Base-by-base conservation (phyloP, 2,797 vertebrate genomes). In the Xenops minutus region DNA sequence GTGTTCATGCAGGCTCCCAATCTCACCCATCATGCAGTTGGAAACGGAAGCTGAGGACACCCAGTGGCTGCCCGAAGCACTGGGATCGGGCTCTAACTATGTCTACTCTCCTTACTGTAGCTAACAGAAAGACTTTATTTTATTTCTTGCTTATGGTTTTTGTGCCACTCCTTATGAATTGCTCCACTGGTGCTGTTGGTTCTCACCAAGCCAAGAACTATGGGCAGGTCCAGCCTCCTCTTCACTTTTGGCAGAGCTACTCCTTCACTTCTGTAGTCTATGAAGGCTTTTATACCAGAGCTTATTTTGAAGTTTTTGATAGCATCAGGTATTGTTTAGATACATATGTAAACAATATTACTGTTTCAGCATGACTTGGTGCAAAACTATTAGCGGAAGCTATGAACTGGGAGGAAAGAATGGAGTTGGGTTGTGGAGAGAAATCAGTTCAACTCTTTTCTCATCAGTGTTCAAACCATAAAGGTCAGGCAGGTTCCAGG, bases 51-150 rank as follows among this genome's bases (percentile, higher is more conserved):
- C 30, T 64, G 67, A 55, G 68, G 41, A 59, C 26, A 56, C 9
- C 21, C 49, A 69, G 41, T 6, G 1, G 8, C 39, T 39, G 16
- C 27, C 36, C 49, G 36, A n/a, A 37, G 18, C 36, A 30, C 27
- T 2, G 1, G 43, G 41, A 23, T 1, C 0, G 1, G 37, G 10
- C 11, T 80, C 44, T 46, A 46, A 46, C 44, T 69, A 3, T 12
- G 20, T 27, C 56, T 56, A 6, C 61, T 77, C 30, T 73, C 34
- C 75, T 85, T 34, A 14, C 10, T 23, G 6, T 6, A 11, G 3
- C 24, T 78, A 51, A 56, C 15, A 69, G n/a, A 73, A 85, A 41
- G 13, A 43, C 4, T 2, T 39, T 59, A 6, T 49, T 74, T 87
- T 29, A 52, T 73, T 69, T 9, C 32, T 77, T 62, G 3, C 5